Percentiles rank a stretch among this genome's conserved stretches.
Conservation (phyloP, 2,797 vertebrate genomes). For the Notolabrus celidotus region DNA sequence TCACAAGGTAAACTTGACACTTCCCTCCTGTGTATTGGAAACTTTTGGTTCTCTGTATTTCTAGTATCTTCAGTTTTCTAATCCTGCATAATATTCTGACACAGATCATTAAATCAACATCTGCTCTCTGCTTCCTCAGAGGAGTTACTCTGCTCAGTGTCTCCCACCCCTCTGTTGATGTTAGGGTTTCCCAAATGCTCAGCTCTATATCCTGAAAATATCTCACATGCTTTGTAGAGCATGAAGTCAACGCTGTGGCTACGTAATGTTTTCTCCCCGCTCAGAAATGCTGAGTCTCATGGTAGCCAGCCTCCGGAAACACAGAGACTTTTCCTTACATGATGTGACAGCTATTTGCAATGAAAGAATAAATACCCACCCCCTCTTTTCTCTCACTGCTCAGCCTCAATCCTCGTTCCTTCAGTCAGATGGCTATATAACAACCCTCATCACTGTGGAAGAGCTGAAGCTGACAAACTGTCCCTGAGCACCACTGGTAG, state of each 20-base stretch:
- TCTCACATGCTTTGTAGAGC: constrained; percentile 42
- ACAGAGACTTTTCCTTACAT: constrained; percentile 41
- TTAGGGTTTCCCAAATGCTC: constrained; percentile 35
- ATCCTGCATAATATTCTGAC: constrained; percentile 20
- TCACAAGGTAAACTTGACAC: constrained; percentile 89
- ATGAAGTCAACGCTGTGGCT: constrained; percentile 25
- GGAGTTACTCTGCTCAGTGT: constrained; percentile 8
- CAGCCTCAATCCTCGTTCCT: constrained; percentile 36
- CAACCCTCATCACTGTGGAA: constrained; percentile 42
- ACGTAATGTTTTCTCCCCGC: constrained; percentile 24
- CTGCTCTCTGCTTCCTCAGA: not conserved
- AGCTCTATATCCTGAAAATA: constrained; percentile 38
- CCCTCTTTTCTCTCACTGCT: constrained; percentile 41
- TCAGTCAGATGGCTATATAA: constrained; percentile 40
- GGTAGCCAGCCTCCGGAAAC: constrained; percentile 38
- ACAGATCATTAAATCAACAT: not conserved
- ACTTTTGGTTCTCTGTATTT: constrained; percentile 20
- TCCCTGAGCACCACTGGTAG: constrained; percentile 48
- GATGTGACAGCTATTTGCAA: constrained; percentile 62
- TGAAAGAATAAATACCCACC: constrained; percentile 49
- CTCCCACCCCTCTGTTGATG: constrained; percentile 30
- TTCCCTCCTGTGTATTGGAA: not conserved
- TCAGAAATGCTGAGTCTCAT: constrained; percentile 52
- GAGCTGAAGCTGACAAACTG: constrained; percentile 55
- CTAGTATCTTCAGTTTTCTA: constrained; percentile 19